These are phyloP conservation scores for Polylopha cassiicola DNA, from an alignment of 2,888 invertebrate species.

Conservation along the genomic window DNA sequence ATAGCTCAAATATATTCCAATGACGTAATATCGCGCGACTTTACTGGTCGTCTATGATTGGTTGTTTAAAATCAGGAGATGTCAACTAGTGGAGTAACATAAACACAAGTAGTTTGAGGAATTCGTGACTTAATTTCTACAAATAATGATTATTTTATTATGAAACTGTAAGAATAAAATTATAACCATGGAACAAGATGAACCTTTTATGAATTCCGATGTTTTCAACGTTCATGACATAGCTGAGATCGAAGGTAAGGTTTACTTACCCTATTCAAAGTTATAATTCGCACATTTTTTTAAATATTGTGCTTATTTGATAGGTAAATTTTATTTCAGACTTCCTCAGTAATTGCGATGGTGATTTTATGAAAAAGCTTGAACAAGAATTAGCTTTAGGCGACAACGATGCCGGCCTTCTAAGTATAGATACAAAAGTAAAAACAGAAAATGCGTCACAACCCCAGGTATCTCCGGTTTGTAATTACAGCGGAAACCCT, in stretches of 20 bases:
- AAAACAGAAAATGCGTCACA: slow-evolving; percentile 43
- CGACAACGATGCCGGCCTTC: slow-evolving; percentile 49
- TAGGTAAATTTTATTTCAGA: slow-evolving; percentile 63
- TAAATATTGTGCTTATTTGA: slow-evolving; percentile 18
- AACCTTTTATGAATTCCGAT: slow-evolving; percentile 66
- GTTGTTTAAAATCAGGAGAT: slow-evolving; percentile 51
- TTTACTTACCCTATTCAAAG: slow-evolving; percentile 1
- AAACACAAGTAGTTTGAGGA: slow-evolving; percentile 41
- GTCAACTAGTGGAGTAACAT: slow-evolving; percentile 56
- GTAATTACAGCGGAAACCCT: slow-evolving; percentile 54
- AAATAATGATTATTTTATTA: slow-evolving; percentile 12
- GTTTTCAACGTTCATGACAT: slow-evolving; percentile 82
- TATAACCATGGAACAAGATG: slow-evolving; percentile 54
- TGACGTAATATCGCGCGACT: slow-evolving; percentile 80
- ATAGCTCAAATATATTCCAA: slow-evolving; percentile 2
- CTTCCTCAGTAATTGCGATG: slow-evolving; percentile 81
- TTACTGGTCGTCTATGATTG: slow-evolving; percentile 72
- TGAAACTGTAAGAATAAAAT: slow-evolving; percentile 4
- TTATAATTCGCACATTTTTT: slow-evolving; percentile 6
- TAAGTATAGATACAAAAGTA: slow-evolving; percentile 52
- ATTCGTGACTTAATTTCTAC: slow-evolving; percentile 20
- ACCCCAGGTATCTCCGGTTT: slow-evolving; percentile 53
- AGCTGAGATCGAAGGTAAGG: slow-evolving; percentile 82
- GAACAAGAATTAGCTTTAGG: slow-evolving; percentile 62
- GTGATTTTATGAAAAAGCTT: slow-evolving; percentile 77